Conservation (phyloP, 2,797 vertebrate genomes). For the Myripristis murdjan region DNA sequence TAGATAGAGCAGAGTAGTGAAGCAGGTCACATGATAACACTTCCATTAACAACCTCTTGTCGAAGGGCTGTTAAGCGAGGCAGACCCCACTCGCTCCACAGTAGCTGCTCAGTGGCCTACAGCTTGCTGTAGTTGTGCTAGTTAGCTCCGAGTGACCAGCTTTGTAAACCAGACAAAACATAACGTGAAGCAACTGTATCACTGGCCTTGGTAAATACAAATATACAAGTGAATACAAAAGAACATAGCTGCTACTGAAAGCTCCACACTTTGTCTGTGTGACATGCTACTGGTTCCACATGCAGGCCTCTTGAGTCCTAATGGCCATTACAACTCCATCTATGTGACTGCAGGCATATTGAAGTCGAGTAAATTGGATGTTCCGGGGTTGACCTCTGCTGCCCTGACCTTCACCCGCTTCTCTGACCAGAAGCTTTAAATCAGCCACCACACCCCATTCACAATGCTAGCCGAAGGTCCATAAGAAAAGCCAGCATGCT, state of each 20-base stretch:
- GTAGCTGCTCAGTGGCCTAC: no score
- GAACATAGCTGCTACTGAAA: slow-evolving; percentile 16
- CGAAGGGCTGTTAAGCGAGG: no score
- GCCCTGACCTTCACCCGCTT: slow-evolving; percentile 83
- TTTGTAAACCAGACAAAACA: no score
- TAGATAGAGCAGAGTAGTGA: no score
- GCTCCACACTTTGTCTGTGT: slow-evolving; percentile 33
- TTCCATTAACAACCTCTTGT: no score
- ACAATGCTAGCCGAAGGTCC: slow-evolving; percentile 71
- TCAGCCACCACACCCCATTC: slow-evolving; percentile 68
- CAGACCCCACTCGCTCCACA: no score
- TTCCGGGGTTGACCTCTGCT: slow-evolving; percentile 79
- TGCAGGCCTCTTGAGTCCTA: slow-evolving; percentile 31
- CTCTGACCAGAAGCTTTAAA: slow-evolving; percentile 82
- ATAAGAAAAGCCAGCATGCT: slow-evolving; percentile 60
- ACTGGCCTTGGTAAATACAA: background rate
- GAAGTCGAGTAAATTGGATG: slow-evolving; percentile 76
- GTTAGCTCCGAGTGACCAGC: no score
- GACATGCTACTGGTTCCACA: slow-evolving; percentile 42
- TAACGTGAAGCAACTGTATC: no score
- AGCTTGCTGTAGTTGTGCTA: no score
- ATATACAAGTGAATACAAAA: slow-evolving; percentile 1
- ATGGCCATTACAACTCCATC: slow-evolving; percentile 70
- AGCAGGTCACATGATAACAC: no score
- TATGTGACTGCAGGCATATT: slow-evolving; percentile 64